Conservation (phyloP, 2,113 vertebrate species). For the Hiodon tergisus region DNA sequence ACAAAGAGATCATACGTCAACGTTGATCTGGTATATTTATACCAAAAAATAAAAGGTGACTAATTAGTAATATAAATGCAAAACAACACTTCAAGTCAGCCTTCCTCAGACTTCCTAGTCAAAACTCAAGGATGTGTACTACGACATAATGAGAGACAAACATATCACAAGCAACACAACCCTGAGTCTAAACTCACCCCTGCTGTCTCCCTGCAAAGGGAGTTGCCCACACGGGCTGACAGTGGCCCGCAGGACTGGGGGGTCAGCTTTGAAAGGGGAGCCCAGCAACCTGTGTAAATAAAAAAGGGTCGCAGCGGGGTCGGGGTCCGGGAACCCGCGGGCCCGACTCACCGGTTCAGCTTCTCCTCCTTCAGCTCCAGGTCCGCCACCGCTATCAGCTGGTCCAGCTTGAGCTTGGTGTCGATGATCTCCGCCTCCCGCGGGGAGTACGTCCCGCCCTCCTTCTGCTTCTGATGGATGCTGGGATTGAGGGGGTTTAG, state of each 20-base stretch:
- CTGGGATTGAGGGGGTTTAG: slow-evolving; percentile 53
- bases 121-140: background rate
- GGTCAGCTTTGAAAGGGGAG: slow-evolving; percentile 78
- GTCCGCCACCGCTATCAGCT: slow-evolving; percentile 92
- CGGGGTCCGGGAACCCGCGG: slow-evolving; percentile 56
- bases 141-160: background rate
- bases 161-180: background rate
- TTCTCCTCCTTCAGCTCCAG: slow-evolving; percentile 94
- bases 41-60: no score
- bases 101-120: no score
- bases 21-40: no score
- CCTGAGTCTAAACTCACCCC: background rate
- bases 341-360: slow-evolving; percentile 83
- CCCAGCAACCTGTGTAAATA: slow-evolving; percentile 74
- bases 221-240: slow-evolving; percentile 58
- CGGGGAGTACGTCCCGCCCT: slow-evolving; percentile 92
- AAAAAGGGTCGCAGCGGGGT: slow-evolving; percentile 67
- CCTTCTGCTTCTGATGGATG: slow-evolving; percentile 89
- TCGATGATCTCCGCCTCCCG: slow-evolving; percentile 92
- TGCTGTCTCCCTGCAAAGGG: slow-evolving; percentile 45
- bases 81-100: no score
- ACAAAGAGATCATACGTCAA: no score
- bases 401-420: slow-evolving; percentile 94
- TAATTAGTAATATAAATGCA: no score
- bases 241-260: slow-evolving; percentile 60